Evolutionary conservation across 2,888 invertebrate genomes (phyloP).

Genomic region (Stenolophus ochropezus): DNA sequence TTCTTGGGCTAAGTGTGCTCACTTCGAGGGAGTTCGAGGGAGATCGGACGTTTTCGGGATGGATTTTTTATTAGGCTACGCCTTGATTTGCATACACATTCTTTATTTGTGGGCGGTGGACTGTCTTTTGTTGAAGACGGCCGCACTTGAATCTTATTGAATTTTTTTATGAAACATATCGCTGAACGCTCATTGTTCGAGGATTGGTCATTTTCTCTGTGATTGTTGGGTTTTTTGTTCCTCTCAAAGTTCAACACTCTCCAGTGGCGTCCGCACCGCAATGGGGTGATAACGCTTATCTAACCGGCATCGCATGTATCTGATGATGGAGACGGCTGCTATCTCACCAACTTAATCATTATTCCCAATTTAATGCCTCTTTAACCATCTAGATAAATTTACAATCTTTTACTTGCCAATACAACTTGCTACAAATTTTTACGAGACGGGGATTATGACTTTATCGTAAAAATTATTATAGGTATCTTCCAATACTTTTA

Average conservation of each 20-base stretch:
- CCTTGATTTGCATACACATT: slow-evolving; percentile 70
- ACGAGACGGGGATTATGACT: not conserved
- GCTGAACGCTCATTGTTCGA: slow-evolving; percentile 53
- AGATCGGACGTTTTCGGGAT: slow-evolving; percentile 70
- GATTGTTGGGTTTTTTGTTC: slow-evolving; percentile 34
- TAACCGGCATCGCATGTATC: not conserved
- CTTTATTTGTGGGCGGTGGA: slow-evolving; percentile 58
- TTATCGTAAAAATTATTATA: not conserved
- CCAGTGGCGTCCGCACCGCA: not conserved
- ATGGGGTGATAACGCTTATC: not conserved
- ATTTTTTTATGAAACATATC: slow-evolving; percentile 56
- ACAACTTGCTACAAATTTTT: not conserved
- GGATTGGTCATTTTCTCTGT: slow-evolving; percentile 58
- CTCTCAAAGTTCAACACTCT: slow-evolving; percentile 57
- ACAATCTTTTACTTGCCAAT: not conserved
- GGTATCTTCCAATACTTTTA: too few species aligned
- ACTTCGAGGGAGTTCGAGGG: slow-evolving; percentile 68
- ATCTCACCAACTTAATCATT: not conserved
- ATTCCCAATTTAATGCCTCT: not conserved
- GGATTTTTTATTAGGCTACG: slow-evolving; percentile 71
- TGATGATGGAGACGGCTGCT: not conserved
- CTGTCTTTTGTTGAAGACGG: slow-evolving; percentile 43
- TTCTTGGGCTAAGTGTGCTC: slow-evolving; percentile 69
- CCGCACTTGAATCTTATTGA: slow-evolving; percentile 55
- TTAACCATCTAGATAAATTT: not conserved